Conservation (phyloP, 2,888 invertebrate species). For the Acanthosoma haemorrhoidale region DNA sequence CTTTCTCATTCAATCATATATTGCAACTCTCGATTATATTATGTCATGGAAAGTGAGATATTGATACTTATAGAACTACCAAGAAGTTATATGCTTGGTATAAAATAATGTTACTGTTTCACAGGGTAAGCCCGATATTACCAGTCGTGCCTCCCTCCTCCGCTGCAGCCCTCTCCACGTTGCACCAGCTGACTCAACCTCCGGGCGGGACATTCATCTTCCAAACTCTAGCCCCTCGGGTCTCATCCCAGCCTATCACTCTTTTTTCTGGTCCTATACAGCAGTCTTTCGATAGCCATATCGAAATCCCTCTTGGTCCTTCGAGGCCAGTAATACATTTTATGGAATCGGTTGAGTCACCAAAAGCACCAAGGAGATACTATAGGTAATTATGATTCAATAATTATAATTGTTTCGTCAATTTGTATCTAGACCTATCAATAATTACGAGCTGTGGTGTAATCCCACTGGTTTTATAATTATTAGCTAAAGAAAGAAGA, state of each 20-base stretch:
- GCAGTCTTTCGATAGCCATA: not conserved
- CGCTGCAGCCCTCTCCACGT: conserved; percentile 35
- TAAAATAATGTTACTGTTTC: too few relatives aligned
- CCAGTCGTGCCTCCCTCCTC: conserved; percentile 36
- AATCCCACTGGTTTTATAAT: too few relatives aligned
- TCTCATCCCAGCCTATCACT: conserved; percentile 33
- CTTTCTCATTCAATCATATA: too few relatives aligned
- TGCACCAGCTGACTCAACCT: conserved; percentile 37
- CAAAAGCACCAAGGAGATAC: conserved; percentile 47
- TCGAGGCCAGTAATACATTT: conserved; percentile 42
- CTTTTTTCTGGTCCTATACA: conserved; percentile 26
- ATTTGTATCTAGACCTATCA: conserved; percentile 28
- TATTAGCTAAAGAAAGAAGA: too few relatives aligned
- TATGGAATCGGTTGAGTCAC: conserved; percentile 53
- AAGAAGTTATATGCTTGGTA: too few relatives aligned
- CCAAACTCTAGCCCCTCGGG: conserved; percentile 36
- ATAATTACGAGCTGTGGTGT: not conserved
- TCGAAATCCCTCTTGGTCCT: not conserved
- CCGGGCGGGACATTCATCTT: conserved; percentile 36
- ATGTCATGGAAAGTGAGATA: too few relatives aligned
- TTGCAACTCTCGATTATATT: too few relatives aligned
- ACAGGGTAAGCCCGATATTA: conserved; percentile 31
- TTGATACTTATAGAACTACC: too few relatives aligned
- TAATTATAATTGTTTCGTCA: too few relatives aligned
- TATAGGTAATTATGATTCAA: too few relatives aligned